Evolutionary conservation across 2,797 vertebrate genomes (phyloP).

Genomic region (Pseudopleuronectes americanus): DNA sequence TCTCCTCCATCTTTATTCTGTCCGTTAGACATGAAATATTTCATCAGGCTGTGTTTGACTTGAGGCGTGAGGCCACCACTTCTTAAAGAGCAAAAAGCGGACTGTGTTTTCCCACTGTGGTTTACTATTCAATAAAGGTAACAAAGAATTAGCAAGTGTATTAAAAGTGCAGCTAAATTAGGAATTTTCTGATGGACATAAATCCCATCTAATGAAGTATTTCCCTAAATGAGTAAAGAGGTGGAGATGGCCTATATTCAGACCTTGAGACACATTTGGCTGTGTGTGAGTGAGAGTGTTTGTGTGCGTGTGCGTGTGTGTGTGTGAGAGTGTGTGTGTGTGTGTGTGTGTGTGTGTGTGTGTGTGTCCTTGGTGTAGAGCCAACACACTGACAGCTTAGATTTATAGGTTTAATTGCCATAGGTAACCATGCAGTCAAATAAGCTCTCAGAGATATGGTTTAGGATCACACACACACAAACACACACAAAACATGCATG

Average conservation of each 20-base stretch:
- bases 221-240: conserved; percentile 42
- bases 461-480: conserved; percentile 80
- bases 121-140: not conserved
- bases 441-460: conserved; percentile 91
- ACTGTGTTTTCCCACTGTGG: not conserved
- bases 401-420: conserved; percentile 99
- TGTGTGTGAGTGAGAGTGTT: not conserved
- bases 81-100: not conserved
- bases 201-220: conserved; percentile 42
- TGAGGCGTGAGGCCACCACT: too few species aligned
- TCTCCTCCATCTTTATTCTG: conserved; percentile 57
- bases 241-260: conserved; percentile 30
- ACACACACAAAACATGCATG: not conserved
- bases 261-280: conserved; percentile 12
- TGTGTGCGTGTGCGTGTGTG: not conserved
- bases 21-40: not conserved
- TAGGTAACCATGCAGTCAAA: conserved; percentile 98
- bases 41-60: not conserved
- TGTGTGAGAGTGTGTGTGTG: conserved; percentile 21
- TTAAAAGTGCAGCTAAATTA: conserved; percentile 9
- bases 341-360: conserved; percentile 25
- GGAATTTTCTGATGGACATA: conserved; percentile 30
- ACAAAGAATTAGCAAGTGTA: not conserved
- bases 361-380: conserved; percentile 55
- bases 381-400: conserved; percentile 91